Percentiles rank a stretch among this genome's conserved stretches.
Conservation (phyloP, 2,888 invertebrate genomes). For the Melanostoma mellinum region DNA sequence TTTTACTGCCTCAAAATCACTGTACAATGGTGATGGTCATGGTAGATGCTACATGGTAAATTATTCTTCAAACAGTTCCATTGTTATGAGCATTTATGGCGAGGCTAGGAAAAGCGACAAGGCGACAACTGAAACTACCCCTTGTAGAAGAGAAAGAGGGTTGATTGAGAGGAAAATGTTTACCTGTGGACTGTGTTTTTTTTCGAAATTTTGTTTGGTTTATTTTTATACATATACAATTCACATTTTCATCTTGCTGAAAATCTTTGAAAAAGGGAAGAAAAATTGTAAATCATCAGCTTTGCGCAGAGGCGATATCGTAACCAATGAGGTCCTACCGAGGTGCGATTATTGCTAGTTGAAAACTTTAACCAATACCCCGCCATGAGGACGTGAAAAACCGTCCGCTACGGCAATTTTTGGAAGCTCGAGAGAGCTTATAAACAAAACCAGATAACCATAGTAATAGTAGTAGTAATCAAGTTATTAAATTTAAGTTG, state of each 20-base stretch:
- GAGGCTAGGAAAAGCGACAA: too few relatives aligned
- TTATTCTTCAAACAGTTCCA: too few relatives aligned
- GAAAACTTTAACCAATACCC: conserved; percentile 97
- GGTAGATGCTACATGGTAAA: too few relatives aligned
- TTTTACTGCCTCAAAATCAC: too few relatives aligned
- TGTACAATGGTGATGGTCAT: too few relatives aligned
- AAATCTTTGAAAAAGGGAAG: conserved; percentile 24
- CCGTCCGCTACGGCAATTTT: conserved; percentile 94
- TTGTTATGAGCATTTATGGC: too few relatives aligned
- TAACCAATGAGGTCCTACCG: conserved; percentile 95
- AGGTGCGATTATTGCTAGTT: conserved; percentile 96
- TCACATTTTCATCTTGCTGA: conserved; percentile 74
- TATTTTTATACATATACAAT: conserved; percentile 66
- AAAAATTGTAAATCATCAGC: conserved; percentile 81
- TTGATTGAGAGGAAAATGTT: not conserved
- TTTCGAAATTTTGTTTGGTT: not conserved
- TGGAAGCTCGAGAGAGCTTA: conserved; percentile 86
- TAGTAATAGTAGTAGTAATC: too few relatives aligned
- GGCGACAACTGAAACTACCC: too few relatives aligned
- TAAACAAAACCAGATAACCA: conserved; percentile 25
- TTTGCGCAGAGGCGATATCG: conserved; percentile 97
- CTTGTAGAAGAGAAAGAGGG: not conserved
- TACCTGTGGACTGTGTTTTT: too few relatives aligned
- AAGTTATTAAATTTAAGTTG: too few relatives aligned
- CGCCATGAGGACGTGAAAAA: conserved; percentile 93